phyloP scores from a whole-genome alignment of 2,113 vertebrate species.

The Petroica traversi region DNA sequence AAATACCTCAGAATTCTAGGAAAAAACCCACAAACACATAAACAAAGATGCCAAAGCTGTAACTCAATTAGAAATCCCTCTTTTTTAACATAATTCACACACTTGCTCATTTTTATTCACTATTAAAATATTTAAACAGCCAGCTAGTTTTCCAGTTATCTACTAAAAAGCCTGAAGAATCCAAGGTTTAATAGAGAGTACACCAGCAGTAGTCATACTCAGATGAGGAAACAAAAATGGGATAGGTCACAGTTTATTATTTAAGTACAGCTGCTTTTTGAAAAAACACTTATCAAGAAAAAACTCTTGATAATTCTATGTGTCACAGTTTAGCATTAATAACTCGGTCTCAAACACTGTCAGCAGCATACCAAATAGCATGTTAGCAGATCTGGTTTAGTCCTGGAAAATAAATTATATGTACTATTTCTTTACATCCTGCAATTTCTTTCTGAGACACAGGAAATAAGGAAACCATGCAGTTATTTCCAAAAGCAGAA shows the following conservation, averaged over 20 bases:
- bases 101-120: not conserved
- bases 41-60: not conserved
- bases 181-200: not conserved
- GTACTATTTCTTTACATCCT: not conserved
- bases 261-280: not conserved
- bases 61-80: not conserved
- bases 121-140: not conserved
- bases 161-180: not conserved
- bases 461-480: not conserved
- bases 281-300: not conserved
- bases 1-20: not conserved
- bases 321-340: not conserved
- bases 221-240: not conserved
- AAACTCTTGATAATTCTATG: not conserved
- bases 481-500: not conserved
- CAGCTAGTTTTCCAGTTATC: not conserved
- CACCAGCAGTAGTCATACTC: not conserved
- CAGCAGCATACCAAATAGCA: not conserved
- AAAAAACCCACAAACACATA: not conserved
- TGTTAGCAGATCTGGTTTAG: not conserved
- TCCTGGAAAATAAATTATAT: not conserved
- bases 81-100: not conserved
- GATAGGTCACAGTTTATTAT: not conserved
- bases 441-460: not conserved
- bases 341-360: not conserved